Conservation (phyloP, 2,797 vertebrate genomes). For the Gambusia yucatana region DNA sequence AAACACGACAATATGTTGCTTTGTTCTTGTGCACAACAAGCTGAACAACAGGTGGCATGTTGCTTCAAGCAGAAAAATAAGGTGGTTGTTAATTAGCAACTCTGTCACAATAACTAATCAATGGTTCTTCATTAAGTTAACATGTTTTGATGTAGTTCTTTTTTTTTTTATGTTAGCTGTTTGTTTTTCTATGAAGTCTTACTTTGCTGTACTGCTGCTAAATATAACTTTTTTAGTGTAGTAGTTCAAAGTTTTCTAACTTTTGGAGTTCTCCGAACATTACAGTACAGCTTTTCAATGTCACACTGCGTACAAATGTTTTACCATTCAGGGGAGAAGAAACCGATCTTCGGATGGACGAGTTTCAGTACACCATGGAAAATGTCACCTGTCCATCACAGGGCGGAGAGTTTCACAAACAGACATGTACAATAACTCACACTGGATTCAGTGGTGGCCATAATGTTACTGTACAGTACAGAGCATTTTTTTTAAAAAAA, state of each 20-base stretch:
- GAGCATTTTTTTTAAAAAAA: background rate
- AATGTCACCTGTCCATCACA: background rate
- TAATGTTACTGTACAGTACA: too few relatives aligned
- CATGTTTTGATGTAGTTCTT: slow-evolving; percentile 32
- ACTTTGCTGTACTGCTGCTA: background rate
- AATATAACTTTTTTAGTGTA: background rate
- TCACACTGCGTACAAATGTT: background rate
- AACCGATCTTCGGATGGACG: background rate
- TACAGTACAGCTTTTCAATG: background rate
- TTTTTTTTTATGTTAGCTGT: background rate
- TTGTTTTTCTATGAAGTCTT: background rate
- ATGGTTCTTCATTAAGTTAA: slow-evolving; percentile 38
- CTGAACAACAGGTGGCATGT: slow-evolving; percentile 58
- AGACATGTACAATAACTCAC: background rate
- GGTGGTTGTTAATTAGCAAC: slow-evolving; percentile 29
- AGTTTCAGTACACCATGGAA: background rate
- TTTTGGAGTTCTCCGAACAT: background rate
- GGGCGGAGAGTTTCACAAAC: background rate
- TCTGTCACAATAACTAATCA: slow-evolving; percentile 58
- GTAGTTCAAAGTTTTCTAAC: background rate
- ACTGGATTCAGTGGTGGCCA: too few relatives aligned
- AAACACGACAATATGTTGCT: slow-evolving; percentile 38
- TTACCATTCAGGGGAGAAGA: background rate
- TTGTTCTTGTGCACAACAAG: slow-evolving; percentile 48
- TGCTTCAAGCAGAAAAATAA: slow-evolving; percentile 38